Percentiles rank a stretch among this genome's conserved stretches.
Conservation (phyloP, 2,888 invertebrate species). For the Drosophila fungiperda region DNA sequence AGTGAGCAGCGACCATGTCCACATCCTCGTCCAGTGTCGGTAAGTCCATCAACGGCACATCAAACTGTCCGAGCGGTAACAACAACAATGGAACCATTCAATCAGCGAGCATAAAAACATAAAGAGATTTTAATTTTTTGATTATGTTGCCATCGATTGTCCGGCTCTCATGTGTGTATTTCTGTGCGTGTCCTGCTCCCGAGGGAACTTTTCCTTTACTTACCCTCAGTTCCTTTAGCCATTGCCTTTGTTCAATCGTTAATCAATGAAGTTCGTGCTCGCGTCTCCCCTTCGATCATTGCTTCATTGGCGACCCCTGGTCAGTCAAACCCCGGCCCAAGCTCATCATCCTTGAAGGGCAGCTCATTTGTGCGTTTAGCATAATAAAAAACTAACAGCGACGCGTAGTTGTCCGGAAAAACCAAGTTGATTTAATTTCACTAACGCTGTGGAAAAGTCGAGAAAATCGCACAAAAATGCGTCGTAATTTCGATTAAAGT, state of each 20-base stretch:
- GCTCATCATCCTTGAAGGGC: conserved; percentile 11
- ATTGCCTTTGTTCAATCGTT: conserved; percentile 67
- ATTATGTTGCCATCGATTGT: conserved; percentile 74
- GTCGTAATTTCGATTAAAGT: conserved; percentile 77
- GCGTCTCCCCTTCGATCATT: conserved; percentile 21
- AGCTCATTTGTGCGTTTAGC: conserved; percentile 77
- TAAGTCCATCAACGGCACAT: conserved; percentile 77
- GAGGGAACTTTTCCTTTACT: conserved; percentile 52
- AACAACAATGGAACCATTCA: conserved; percentile 83
- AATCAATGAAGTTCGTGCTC: conserved; percentile 75
- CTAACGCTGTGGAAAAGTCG: conserved; percentile 43
- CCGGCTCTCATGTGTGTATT: conserved; percentile 26
- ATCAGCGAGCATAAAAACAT: conserved; percentile 82
- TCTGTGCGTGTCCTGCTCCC: conserved; percentile 55
- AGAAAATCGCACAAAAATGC: conserved; percentile 59
- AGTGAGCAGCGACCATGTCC: conserved; percentile 48
- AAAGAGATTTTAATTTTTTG: conserved; percentile 85
- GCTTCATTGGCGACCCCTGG: conserved; percentile 58
- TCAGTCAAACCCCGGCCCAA: conserved; percentile 43
- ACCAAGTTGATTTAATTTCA: conserved; percentile 75
- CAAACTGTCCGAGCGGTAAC: conserved; percentile 73
- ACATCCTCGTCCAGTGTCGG: conserved; percentile 39
- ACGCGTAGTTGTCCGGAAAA: conserved; percentile 65
- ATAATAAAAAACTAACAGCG: conserved; percentile 71
- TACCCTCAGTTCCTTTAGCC: conserved; percentile 9